phyloP scores from a whole-genome alignment of 2,797 vertebrate genomes.

The Octomys mimax region DNA sequence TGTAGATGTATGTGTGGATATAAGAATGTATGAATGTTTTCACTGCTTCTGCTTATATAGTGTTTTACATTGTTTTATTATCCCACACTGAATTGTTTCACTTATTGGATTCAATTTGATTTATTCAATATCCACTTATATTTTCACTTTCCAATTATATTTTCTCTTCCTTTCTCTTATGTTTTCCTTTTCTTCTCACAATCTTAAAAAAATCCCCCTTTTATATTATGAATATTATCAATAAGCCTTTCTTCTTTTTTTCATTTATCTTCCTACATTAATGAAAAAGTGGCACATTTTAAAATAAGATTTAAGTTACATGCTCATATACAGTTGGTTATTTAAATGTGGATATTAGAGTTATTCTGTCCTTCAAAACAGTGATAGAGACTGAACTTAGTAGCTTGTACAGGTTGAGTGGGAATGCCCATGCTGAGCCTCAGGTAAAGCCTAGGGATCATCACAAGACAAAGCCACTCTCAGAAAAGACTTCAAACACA shows the following conservation, averaged over 20 bases:
- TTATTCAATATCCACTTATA: background rate
- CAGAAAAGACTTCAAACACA: background rate
- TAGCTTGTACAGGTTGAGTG: background rate
- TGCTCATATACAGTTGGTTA: background rate
- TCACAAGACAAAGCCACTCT: background rate
- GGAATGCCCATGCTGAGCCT: background rate
- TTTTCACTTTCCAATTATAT: background rate
- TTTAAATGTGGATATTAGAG: background rate
- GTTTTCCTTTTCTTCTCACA: background rate
- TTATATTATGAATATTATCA: background rate
- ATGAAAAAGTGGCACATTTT: background rate
- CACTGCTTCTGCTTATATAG: background rate
- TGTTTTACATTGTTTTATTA: background rate
- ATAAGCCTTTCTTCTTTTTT: background rate
- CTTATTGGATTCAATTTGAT: background rate
- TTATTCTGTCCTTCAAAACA: background rate
- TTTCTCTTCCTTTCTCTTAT: background rate
- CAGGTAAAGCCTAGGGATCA: background rate
- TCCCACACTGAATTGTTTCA: background rate
- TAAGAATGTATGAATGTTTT: background rate
- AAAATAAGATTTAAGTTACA: background rate
- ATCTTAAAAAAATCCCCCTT: background rate
- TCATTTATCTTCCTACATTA: background rate
- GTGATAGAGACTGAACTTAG: background rate
- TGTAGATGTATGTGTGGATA: background rate